These are phyloP conservation scores for Phrynocephalus vlangalii DNA, from an alignment of 2,797 vertebrate genomes.

Conservation along the genomic window DNA sequence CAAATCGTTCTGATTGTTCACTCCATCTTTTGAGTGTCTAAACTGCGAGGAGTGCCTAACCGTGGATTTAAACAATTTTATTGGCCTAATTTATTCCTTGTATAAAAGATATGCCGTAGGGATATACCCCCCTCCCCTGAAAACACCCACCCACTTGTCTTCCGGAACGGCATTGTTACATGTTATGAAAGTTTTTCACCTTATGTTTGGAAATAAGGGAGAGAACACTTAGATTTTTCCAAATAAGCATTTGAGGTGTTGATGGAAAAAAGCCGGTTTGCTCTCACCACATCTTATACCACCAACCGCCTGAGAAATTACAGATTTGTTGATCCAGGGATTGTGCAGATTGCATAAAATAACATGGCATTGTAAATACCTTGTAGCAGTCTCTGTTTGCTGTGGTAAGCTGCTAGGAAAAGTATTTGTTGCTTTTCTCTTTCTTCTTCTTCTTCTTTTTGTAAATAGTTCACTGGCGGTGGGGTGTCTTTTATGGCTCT, in stretches of 20 bases:
- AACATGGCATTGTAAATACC: not conserved
- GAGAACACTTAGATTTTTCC: constrained; percentile 2
- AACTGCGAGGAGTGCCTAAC: constrained; percentile 53
- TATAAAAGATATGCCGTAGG: constrained; percentile 42
- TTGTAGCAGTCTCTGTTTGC: constrained; percentile 29
- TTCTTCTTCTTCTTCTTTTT: not conserved
- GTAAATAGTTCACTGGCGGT: constrained; percentile 64
- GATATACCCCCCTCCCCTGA: not conserved
- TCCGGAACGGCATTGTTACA: not conserved
- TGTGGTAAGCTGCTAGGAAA: not conserved
- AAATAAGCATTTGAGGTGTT: not conserved
- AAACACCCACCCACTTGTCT: not conserved
- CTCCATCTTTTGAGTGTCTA: constrained; percentile 34
- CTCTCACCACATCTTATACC: constrained; percentile 43
- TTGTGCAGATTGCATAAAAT: not conserved
- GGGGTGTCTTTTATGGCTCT: constrained; percentile 69
- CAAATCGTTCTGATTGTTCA: constrained; percentile 26
- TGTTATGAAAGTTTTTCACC: not conserved
- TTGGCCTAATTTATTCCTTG: constrained; percentile 52
- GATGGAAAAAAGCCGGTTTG: constrained; percentile 18
- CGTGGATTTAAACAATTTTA: constrained; percentile 62
- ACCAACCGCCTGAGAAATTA: not conserved
- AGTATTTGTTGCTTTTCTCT: not conserved
- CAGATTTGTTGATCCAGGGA: not conserved
- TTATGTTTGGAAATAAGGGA: not conserved